Evolutionary conservation across 2,888 invertebrate genomes (phyloP).

Genomic region (Helleia helle): DNA sequence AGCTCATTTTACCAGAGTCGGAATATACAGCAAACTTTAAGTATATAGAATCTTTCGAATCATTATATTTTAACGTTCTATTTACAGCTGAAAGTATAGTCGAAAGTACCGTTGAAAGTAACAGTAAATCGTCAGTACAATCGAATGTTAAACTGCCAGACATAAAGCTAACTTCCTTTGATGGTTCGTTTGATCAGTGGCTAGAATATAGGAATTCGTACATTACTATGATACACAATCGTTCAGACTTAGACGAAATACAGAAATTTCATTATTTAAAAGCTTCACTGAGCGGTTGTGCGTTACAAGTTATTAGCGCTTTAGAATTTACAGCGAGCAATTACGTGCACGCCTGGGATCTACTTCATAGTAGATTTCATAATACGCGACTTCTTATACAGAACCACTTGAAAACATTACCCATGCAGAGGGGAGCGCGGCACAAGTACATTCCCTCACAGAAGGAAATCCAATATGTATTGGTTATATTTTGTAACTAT

Average conservation of each 20-base stretch:
- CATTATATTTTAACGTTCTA: neutral
- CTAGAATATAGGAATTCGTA: neutral
- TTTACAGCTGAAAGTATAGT: neutral
- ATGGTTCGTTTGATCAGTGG: neutral
- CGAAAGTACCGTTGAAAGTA: no score
- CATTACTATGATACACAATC: neutral
- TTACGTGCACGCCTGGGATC: constrained; percentile 14
- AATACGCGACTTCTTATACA: no score
- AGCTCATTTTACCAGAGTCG: neutral
- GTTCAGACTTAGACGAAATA: neutral
- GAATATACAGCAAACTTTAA: neutral
- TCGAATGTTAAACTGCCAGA: neutral
- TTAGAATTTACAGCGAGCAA: constrained; percentile 13
- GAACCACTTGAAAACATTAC: no score
- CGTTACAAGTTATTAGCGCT: constrained; percentile 9
- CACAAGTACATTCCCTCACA: no score
- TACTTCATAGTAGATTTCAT: neutral
- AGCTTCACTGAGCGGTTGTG: constrained; percentile 10
- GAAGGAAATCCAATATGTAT: no score
- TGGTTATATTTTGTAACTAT: no score
- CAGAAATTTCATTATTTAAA: constrained; percentile 14
- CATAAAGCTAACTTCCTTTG: neutral
- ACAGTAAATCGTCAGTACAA: neutral
- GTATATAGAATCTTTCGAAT: neutral
- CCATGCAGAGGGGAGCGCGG: no score